These are phyloP conservation scores for Euplagia quadripunctaria DNA, from an alignment of 2,888 invertebrate genomes.

Conservation along the genomic window DNA sequence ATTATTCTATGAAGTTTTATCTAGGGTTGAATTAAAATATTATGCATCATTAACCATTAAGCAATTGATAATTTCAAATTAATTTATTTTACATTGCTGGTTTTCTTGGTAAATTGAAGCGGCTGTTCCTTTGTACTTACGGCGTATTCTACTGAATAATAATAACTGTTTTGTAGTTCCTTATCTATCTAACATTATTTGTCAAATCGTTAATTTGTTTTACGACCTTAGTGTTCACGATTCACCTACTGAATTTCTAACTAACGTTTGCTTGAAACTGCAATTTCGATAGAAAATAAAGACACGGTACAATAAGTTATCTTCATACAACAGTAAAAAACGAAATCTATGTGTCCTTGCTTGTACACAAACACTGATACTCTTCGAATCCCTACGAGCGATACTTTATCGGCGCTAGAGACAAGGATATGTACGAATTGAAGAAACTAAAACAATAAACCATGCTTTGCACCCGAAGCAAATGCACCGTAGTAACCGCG, in stretches of 20 bases:
- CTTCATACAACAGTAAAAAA: background rate
- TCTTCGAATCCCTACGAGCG: background rate
- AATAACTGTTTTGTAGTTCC: slow-evolving; percentile 11
- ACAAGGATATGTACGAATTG: background rate
- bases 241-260: background rate
- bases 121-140: slow-evolving; percentile 27
- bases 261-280: background rate
- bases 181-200: background rate
- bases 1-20: slow-evolving; percentile 13
- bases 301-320: background rate
- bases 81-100: slow-evolving; percentile 29
- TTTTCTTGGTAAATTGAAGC: slow-evolving; percentile 27
- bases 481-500: background rate
- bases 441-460: background rate
- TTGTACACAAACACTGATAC: background rate
- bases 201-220: background rate
- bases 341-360: background rate
- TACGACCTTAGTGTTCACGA: background rate
- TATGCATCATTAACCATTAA: background rate
- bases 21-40: slow-evolving; percentile 4
- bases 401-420: background rate
- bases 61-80: slow-evolving; percentile 34
- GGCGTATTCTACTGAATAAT: slow-evolving; percentile 25
- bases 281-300: background rate
- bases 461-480: background rate